Evolutionary conservation across 30 jellyfish, hydroid and myxozoan genomes (phyloP).

Genomic region (Turritopsis dohrnii): DNA sequence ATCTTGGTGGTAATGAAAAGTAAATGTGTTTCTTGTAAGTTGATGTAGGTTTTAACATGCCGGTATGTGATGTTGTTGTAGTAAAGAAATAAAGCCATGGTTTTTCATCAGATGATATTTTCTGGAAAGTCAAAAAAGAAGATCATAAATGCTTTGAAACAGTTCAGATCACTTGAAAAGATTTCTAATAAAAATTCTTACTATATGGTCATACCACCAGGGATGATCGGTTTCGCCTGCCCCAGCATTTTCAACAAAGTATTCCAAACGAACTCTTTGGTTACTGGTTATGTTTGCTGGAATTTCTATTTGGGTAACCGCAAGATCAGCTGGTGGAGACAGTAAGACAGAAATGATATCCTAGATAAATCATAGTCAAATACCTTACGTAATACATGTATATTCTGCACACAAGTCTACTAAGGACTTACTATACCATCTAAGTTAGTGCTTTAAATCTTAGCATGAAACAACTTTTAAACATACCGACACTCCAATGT

Average conservation of each 20-base stretch:
- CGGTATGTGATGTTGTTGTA: not conserved
- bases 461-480: no score
- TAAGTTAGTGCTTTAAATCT: no score
- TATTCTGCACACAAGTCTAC: not conserved
- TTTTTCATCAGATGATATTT: not conserved
- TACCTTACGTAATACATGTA: not conserved
- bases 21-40: not conserved
- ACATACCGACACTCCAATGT: constrained; percentile 15
- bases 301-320: not conserved
- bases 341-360: not conserved
- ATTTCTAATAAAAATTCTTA: no score
- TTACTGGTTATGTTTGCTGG: not conserved
- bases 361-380: not conserved
- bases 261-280: not conserved
- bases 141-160: no score
- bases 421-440: not conserved
- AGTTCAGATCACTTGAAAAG: no score
- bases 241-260: constrained; percentile 10
- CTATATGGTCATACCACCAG: constrained; percentile 24
- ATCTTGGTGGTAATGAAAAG: constrained; percentile 25
- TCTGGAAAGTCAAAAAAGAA: not conserved
- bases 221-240: constrained; percentile 7
- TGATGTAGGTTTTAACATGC: not conserved
- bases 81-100: not conserved
- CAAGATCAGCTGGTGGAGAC: constrained; percentile 27